These are phyloP conservation scores for Eidolon dupreanum DNA, from an alignment of 2,797 vertebrate species.

Conservation along the genomic window DNA sequence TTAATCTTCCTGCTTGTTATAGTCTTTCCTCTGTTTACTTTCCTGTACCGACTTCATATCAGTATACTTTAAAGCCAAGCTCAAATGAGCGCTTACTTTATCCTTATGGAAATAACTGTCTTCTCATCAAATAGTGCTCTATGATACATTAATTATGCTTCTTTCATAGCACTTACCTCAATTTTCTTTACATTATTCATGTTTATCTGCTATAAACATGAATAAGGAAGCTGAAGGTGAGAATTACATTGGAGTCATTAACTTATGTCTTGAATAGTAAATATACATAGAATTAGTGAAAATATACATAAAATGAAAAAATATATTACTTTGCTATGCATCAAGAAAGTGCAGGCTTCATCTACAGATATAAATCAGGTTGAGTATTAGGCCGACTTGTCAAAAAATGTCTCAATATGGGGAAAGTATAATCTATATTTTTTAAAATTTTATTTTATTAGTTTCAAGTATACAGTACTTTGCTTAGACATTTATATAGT, in stretches of 20 bases:
- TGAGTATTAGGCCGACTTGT: constrained; percentile 15
- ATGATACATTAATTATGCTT: background rate
- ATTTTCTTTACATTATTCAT: background rate
- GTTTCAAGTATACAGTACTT: no score
- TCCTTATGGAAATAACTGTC: background rate
- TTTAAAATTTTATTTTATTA: no score
- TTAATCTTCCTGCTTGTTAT: background rate
- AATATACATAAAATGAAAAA: background rate
- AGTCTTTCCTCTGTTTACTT: background rate
- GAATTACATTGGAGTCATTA: background rate
- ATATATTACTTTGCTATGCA: background rate
- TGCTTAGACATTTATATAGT: no score
- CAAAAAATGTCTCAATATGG: background rate
- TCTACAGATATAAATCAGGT: background rate
- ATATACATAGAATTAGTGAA: background rate
- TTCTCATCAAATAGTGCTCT: background rate
- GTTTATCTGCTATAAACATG: background rate
- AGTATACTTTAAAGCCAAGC: background rate
- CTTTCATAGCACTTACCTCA: background rate
- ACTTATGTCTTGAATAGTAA: background rate
- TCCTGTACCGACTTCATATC: background rate
- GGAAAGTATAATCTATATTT: background rate
- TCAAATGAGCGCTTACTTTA: background rate
- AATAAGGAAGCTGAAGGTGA: background rate
- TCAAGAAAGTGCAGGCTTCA: background rate